phyloP scores from a whole-genome alignment of 2,113 vertebrate genomes.

The Pedetes capensis region DNA sequence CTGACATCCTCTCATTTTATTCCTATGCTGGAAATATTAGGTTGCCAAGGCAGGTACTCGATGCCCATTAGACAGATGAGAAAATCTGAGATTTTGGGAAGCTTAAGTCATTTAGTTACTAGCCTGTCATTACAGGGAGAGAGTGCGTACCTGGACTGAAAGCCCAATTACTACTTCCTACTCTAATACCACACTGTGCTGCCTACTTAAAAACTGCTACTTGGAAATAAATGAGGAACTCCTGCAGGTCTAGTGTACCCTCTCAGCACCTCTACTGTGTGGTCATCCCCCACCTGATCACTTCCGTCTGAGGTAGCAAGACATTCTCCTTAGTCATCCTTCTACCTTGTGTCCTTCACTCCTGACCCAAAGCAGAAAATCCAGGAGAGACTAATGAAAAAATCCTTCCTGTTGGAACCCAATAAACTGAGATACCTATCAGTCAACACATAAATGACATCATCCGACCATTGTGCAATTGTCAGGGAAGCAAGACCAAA shows the following conservation, averaged over 20 bases:
- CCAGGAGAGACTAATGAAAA: background rate
- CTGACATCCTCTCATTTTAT: background rate
- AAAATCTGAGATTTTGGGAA: slow-evolving; percentile 26
- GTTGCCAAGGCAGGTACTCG: background rate
- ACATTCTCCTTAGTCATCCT: background rate
- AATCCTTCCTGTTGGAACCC: background rate
- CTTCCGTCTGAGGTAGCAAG: background rate
- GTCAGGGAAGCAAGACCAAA: background rate
- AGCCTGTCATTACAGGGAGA: background rate
- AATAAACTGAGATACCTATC: background rate
- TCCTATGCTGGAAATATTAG: background rate
- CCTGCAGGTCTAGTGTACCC: background rate
- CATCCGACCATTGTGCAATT: background rate
- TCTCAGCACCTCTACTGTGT: background rate
- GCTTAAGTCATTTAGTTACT: background rate
- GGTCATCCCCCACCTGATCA: background rate
- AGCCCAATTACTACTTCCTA: background rate
- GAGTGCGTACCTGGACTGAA: background rate
- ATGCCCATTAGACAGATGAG: background rate
- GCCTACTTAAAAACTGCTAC: background rate
- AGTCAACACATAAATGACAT: background rate
- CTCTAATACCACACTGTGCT: background rate
- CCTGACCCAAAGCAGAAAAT: slow-evolving; percentile 28
- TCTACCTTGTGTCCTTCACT: background rate
- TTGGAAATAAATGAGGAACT: background rate